These are phyloP conservation scores for Antechinus flavipes DNA, from an alignment of 2,113 vertebrate genomes.

Conservation along the genomic window DNA sequence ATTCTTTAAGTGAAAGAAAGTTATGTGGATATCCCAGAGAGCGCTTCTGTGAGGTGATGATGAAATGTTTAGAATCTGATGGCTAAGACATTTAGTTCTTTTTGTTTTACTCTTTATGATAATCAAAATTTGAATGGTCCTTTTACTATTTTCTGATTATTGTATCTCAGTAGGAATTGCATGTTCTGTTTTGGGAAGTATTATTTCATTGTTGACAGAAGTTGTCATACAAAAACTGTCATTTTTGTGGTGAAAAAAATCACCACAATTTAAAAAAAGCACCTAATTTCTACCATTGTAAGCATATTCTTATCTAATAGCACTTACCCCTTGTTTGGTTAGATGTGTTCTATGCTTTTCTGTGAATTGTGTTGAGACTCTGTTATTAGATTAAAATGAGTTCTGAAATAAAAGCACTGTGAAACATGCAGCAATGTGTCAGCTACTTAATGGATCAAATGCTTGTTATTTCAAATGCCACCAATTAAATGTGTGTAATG, in stretches of 20 bases:
- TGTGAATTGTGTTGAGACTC: constrained; percentile 42
- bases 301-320: neutral
- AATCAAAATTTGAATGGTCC: neutral
- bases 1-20: constrained; percentile 57
- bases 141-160: constrained; percentile 11
- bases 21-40: neutral
- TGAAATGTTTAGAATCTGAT: constrained; percentile 16
- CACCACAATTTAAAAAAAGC: constrained; percentile 35
- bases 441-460: constrained; percentile 47
- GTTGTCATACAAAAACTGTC: constrained; percentile 13
- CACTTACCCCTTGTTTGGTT: constrained; percentile 35
- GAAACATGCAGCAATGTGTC: constrained; percentile 7
- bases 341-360: constrained; percentile 32
- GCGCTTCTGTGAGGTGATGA: constrained; percentile 11
- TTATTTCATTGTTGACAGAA: constrained; percentile 51
- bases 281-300: constrained; percentile 23
- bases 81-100: neutral
- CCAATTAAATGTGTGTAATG: neutral
- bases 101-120: constrained; percentile 26
- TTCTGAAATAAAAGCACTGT: constrained; percentile 66
- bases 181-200: constrained; percentile 60
- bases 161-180: constrained; percentile 18
- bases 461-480: constrained; percentile 46
- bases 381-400: constrained; percentile 46
- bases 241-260: constrained; percentile 40